Evolutionary conservation across 2,888 invertebrate genomes (phyloP).

Genomic region (Limnephilus marmoratus): DNA sequence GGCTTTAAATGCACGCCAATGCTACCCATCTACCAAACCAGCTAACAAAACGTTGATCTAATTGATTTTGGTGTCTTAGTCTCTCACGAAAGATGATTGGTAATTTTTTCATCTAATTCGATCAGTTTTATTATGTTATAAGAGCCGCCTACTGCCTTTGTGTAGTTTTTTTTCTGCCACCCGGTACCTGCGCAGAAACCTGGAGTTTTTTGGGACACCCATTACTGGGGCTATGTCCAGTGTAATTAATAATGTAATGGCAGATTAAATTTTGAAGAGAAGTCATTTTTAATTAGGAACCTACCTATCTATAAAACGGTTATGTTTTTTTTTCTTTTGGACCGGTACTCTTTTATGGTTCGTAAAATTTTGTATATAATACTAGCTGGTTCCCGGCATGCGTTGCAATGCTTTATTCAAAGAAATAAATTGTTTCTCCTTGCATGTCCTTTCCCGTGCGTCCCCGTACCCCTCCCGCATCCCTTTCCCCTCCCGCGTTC

Average conservation of each 20-base stretch:
- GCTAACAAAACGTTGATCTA: not conserved
- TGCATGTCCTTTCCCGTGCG: too few relatives aligned
- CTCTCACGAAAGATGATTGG: not conserved
- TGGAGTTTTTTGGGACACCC: not conserved
- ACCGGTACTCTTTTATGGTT: not conserved
- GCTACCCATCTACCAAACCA: not conserved
- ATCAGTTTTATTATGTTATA: not conserved
- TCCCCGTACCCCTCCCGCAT: too few relatives aligned
- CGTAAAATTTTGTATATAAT: not conserved
- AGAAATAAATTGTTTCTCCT: too few relatives aligned
- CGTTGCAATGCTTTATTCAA: too few relatives aligned
- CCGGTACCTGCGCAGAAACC: not conserved
- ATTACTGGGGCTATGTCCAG: not conserved
- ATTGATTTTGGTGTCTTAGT: not conserved
- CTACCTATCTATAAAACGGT: not conserved
- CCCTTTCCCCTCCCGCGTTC: too few relatives aligned
- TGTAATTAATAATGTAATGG: not conserved
- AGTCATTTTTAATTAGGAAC: not conserved
- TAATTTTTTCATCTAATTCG: not conserved
- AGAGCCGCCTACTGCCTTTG: not conserved
- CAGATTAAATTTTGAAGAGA: not conserved
- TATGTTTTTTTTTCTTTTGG: not conserved
- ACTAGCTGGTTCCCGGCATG: too few relatives aligned
- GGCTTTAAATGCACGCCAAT: not conserved
- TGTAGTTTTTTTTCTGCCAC: not conserved